Evolutionary conservation across 1,140 invertebrate genomes (phyloP).

Genomic region (Brachionus rubens): DNA sequence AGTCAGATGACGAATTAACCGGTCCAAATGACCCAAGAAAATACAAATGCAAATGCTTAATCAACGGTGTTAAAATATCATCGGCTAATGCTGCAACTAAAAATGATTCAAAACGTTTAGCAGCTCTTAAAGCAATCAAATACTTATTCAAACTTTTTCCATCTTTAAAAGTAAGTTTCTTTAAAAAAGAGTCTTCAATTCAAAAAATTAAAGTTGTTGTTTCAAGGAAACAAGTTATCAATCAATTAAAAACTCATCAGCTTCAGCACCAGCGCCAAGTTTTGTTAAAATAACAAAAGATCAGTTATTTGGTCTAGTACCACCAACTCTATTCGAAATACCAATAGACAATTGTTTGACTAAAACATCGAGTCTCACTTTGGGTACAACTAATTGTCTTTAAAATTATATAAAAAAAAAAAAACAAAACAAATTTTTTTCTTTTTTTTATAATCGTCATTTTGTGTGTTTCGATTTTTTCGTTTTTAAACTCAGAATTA

Average conservation of each 20-base stretch:
- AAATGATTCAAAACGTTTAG: neutral
- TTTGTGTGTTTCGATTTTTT: neutral
- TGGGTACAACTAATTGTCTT: constrained; percentile 17
- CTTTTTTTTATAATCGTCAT: no score
- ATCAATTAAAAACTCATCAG: neutral
- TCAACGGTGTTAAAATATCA: neutral
- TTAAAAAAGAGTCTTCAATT: no score
- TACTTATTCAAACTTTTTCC: constrained; percentile 11
- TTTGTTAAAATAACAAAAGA: neutral
- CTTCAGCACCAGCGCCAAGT: neutral
- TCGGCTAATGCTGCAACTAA: neutral
- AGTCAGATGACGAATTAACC: neutral
- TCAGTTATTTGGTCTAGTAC: neutral
- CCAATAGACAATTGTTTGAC: neutral
- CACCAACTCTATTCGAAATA: constrained; percentile 2
- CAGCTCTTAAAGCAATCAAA: constrained; percentile 39
- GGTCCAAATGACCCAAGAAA: neutral
- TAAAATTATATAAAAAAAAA: neutral
- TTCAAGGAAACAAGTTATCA: constrained; percentile 30
- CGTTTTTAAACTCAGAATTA: neutral
- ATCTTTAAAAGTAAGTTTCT: constrained; percentile 31
- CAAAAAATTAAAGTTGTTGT: no score
- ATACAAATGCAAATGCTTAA: constrained; percentile 42
- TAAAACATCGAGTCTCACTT: neutral
- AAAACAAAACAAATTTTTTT: constrained; percentile 37